These are phyloP conservation scores for Pelodiscus sinensis DNA, from an alignment of 2,113 vertebrate species.

Conservation along the genomic window DNA sequence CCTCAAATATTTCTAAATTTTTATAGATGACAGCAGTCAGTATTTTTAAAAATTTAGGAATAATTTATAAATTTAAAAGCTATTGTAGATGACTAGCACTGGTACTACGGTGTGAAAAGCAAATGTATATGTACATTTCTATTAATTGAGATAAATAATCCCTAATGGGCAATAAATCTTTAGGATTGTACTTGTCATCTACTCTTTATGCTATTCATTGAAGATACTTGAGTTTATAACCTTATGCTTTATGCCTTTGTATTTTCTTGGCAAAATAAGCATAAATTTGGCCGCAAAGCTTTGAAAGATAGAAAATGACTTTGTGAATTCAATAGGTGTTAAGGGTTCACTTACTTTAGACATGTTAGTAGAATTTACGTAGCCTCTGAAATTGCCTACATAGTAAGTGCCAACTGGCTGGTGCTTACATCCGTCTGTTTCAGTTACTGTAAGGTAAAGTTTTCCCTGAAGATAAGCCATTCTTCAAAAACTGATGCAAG, in stretches of 20 bases:
- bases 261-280: constrained; percentile 48
- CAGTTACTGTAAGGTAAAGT: not conserved
- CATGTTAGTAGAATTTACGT: too few relatives aligned
- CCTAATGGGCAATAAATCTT: constrained; percentile 46
- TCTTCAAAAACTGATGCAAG: not conserved
- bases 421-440: not conserved
- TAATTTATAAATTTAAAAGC: not conserved
- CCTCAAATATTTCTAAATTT: not conserved
- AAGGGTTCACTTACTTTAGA: not conserved
- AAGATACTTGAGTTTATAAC: constrained; percentile 2
- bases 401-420: not conserved
- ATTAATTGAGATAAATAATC: constrained; percentile 55
- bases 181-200: constrained; percentile 48
- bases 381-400: too few relatives aligned
- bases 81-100: not conserved
- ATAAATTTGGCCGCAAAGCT: constrained; percentile 38
- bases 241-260: constrained; percentile 34
- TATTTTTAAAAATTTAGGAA: not conserved
- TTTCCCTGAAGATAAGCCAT: not conserved
- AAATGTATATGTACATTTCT: constrained; percentile 42
- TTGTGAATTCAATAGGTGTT: not conserved
- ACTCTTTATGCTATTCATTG: constrained; percentile 18
- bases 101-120: not conserved
- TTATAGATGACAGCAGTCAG: not conserved
- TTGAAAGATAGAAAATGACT: not conserved